Evolutionary conservation across 1,140 invertebrate species (phyloP), one percentile per base, ranked within the genome.

Genomic region (Micrasema minimum): DNA sequence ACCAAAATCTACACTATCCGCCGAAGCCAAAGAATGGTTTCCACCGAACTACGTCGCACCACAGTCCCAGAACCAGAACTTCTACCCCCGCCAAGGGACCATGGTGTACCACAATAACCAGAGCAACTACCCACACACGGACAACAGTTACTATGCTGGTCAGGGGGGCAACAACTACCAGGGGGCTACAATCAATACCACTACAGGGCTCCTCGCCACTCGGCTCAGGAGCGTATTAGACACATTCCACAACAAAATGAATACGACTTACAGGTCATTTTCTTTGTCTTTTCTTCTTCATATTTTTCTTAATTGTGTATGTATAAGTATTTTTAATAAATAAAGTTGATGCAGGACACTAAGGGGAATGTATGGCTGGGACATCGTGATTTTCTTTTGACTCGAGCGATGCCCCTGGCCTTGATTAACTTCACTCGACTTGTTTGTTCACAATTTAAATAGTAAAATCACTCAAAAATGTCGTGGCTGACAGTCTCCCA

Each of bases 21-120:
- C 83, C 18, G 83, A 85, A 18, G 83, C 83, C 5, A 83, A 84
- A 69, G 83, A 85, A 78, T 85, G 83, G 83, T 85, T 82, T 73
- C 83, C 83, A 45, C 80, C 80, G 26, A 85, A 85, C 64, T 85
- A 85, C 77, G 81, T 79, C 78, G 78, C 18, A 11, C 68, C 64
- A 71, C 45, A 72, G 26, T 74, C 76, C 53, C 81, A 79, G 48
- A 75, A 74, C 20, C 81, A 79, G 48, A 75, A 74, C 20, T 57
- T 75, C 38, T 82, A 82, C 18, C 77, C 78, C 37, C 74, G 71
- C 26, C 66, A 64, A 12, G 62, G 59, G 16, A 57, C 66, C 74
- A 75, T 12, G 79, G 62, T 48, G 45, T 55, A 72, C 61, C 50
- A 75, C 23, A 46, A 65, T 38, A 50, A 55, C 51, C 46, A 59